Conservation (phyloP, 2,888 invertebrate species). For the Troilus luridus region DNA sequence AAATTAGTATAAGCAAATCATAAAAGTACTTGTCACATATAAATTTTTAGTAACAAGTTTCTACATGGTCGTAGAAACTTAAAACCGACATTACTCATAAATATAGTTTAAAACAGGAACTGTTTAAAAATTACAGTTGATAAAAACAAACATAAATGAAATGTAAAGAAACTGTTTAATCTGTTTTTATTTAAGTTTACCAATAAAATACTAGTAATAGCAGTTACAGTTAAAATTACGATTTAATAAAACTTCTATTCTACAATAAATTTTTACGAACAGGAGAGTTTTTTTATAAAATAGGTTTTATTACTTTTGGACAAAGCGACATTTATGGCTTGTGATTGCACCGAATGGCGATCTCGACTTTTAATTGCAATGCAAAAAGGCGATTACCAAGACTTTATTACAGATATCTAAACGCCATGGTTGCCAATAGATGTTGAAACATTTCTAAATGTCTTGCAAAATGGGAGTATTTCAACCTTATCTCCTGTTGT, state of each 20-base stretch:
- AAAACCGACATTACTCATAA: too few relatives aligned
- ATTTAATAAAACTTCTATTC: background rate
- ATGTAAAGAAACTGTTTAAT: background rate
- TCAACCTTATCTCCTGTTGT: background rate
- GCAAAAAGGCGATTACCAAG: background rate
- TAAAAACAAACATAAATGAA: background rate
- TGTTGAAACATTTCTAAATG: constrained; percentile 3
- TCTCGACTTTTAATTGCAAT: background rate
- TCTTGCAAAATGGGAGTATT: background rate
- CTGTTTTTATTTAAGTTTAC: background rate
- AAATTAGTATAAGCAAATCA: too few relatives aligned
- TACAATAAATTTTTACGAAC: background rate
- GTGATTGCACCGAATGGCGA: background rate
- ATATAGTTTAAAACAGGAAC: too few relatives aligned
- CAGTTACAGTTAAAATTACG: background rate
- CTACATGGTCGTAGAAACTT: too few relatives aligned
- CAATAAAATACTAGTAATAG: background rate
- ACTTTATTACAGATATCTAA: background rate
- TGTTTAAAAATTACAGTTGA: background rate
- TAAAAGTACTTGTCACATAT: too few relatives aligned
- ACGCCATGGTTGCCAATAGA: background rate
- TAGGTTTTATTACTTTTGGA: background rate
- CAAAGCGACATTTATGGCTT: background rate
- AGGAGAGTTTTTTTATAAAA: background rate
- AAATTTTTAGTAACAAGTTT: too few relatives aligned